Evolutionary conservation across 2,888 invertebrate genomes (phyloP), one percentile per base, ranked within the genome.

Genomic region (Calameuta pallipes): DNA sequence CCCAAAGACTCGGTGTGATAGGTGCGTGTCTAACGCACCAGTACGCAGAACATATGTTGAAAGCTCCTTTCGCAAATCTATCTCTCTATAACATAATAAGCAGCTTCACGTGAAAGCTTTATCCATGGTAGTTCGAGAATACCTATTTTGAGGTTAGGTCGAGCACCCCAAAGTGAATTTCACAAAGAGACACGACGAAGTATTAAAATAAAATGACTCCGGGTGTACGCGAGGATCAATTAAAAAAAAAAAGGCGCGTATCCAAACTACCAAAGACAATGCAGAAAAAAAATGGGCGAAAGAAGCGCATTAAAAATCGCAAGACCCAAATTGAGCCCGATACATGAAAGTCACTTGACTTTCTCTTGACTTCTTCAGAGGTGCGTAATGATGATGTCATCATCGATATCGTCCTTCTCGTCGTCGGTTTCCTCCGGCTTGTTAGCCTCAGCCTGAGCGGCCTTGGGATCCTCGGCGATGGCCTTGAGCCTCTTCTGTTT

Each of bases 341-440:
- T 31, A 33, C 33, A 33, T 36, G 13, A n/a, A 36, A 36, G 36
- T 36, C 12, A 36, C 36, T 12, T 36, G 36, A 36, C 36, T 36
- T 77, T 56, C 36, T 69, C 37, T 77, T 56, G 15, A 1, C 23
- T 23, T 56, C 56, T 84, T 91, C 95, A 97, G 89, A 97, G 94
- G 92, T 96, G 96, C 83, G 97, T 97, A 89, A 97, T 95, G 90
- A 96, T 95, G 90, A 97, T 96, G 90, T 97, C 96, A 91, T 97
- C 97, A 92, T 97, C 97, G 87, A 97, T 95, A 92, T 97, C 97
- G 92, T 97, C 97, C 89, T 96, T 96, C 90, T 97, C 95, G 91
- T 95, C 97, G 89, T 97, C 97, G 80, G 96, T 96, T 92, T 97
- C 97, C 90, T 96, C 96, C 33, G 94, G 93, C 79, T 91, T 89